Evolutionary conservation across 1,140 invertebrate genomes (phyloP), one percentile per base, ranked within the genome.

Genomic region (Leptinotarsa lineolata): DNA sequence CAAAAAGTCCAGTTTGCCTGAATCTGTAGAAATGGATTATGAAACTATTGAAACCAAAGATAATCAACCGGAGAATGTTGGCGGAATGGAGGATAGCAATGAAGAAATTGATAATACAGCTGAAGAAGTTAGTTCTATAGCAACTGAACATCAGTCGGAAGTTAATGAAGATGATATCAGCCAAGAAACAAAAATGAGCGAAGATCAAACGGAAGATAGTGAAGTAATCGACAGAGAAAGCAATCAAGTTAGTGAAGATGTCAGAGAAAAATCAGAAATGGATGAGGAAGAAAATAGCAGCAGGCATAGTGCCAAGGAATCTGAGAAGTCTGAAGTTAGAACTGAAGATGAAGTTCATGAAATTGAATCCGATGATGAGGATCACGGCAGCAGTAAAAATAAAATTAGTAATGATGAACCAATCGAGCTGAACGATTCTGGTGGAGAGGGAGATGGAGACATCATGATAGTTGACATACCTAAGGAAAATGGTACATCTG

Each of bases 401-500:
- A 72, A 78, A 21, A 76, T 74, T 59, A 61, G 74, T 72, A 70
- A 72, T 54, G 78, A 82, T 67, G 75, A 77, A 68, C 69, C 76
- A 22, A 81, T 83, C 71, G 85, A 85, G 45, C 80, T 85, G 11
- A 84, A 86, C 75, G 81, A 84, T 73, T 85, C 84, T 48, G 82
- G 81, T 45, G 83, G 83, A 72, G 74, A 76, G 69, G 74, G 90
- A 79, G 86, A 90, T 76, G 89, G 88, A 69, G 88, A 90, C 78
- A 86, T 88, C 58, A 87, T 88, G 20, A 89, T 90, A 75, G 68
- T 80, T 20, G 77, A 80, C 66, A 69, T 65, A 3, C 73, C 81
- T 20, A 79, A 79, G 75, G 69, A 79, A 11, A 86, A 86, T 65
- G 81, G 81, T 18, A 78, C 77, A 1, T 60, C 77, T 8, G 77